Base-by-base conservation (phyloP, 1,140 invertebrate genomes). In the Bombus turneri region DNA sequence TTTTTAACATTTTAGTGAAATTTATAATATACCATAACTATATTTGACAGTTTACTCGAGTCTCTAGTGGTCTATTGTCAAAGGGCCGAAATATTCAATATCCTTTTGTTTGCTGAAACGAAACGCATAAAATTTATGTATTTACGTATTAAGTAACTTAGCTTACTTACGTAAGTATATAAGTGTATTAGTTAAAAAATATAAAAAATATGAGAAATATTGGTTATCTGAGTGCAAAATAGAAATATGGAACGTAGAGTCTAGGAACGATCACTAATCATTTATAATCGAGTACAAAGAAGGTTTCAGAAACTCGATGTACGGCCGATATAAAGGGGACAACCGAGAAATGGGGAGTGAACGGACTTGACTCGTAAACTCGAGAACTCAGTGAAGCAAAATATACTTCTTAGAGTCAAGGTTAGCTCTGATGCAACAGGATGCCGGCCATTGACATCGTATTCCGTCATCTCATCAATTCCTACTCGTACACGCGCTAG, bases 361-460 rank as follows among this genome's bases (percentile, higher is more conserved):
- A 93, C 84, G 92, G 69, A 77, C 80, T 92, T 87, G 84, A 88
- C 87, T 91, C 92, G 90, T 91, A 92, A 93, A 93, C 86, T 91
- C 73, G 75, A 78, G 68, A 79, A 34, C 66, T 73, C 79, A 69
- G 81, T 76, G 87, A 69, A 83, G 86, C 91, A 90, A 87, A 91
- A 87, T 91, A 89, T 83, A 92, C 90, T 92, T 93, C 92, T 92
- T 93, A 90, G 91, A 94, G 93, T 94, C 92, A 94, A 94, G 93
- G 93, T 91, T 94, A 86, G 69, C 91, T 91, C 91, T 93, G 93
- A 94, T 94, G 94, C 94, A 94, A 94, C 93, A 94, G 94, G 93
- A 94, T 92, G 89, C 90, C 91, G 93, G 93, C 88, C 93, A 90
- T 94, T 94, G 93, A 93, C 93, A 86, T 89, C 80, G 18, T 59